These are phyloP conservation scores for Uloborus diversus DNA, from an alignment of 1,140 invertebrate genomes.

Conservation along the genomic window DNA sequence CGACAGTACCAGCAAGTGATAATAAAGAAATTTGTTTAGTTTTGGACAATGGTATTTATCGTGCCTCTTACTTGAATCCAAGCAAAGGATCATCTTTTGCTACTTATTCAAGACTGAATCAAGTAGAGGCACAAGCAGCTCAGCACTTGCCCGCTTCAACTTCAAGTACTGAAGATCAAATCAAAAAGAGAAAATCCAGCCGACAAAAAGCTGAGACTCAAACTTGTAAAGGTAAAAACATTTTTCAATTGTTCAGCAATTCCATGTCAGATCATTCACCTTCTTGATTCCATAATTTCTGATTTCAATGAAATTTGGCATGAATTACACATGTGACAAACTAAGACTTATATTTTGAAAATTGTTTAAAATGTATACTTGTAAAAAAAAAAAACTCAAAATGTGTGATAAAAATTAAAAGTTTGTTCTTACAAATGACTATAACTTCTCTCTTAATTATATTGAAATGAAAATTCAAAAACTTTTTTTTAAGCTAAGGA, in stretches of 20 bases:
- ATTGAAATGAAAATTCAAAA: too few species aligned
- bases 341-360: too few species aligned
- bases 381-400: too few species aligned
- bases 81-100: slow-evolving; percentile 21
- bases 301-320: too few species aligned
- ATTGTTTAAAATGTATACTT: too few species aligned
- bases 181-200: slow-evolving; percentile 37
- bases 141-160: slow-evolving; percentile 44
- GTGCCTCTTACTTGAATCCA: slow-evolving; percentile 26
- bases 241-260: background rate
- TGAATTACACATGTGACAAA: too few species aligned
- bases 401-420: too few species aligned
- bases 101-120: slow-evolving; percentile 22
- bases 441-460: too few species aligned
- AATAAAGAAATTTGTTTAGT: slow-evolving; percentile 36
- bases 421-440: too few species aligned
- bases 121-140: slow-evolving; percentile 19
- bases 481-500: too few species aligned
- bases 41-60: slow-evolving; percentile 41
- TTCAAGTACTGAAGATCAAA: slow-evolving; percentile 29
- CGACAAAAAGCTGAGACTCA: slow-evolving; percentile 8
- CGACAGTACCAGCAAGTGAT: background rate
- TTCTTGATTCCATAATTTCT: background rate
- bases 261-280: background rate
- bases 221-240: slow-evolving; percentile 14